Percentiles rank a stretch among this genome's conserved stretches.
These are phyloP conservation scores for Nymphalis io DNA, from an alignment of 1,140 invertebrate genomes.

Conservation along the genomic window DNA sequence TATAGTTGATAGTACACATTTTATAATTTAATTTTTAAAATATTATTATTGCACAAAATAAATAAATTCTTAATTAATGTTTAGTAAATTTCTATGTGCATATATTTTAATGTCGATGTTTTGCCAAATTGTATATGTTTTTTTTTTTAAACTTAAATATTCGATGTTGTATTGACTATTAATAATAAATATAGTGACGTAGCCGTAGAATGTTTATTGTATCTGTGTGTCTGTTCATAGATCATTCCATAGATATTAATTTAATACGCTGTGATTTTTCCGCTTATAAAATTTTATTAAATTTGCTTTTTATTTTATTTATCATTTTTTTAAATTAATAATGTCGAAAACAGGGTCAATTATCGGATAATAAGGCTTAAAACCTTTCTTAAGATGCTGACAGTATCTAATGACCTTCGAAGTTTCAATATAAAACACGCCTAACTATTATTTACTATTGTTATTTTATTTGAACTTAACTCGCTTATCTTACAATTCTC, in stretches of 20 bases:
- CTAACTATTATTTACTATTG: too few species aligned
- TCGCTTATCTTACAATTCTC: too few species aligned
- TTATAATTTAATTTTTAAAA: too few species aligned
- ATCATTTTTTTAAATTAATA: too few species aligned
- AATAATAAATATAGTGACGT: neutral
- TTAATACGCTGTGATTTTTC: neutral
- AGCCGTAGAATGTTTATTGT: neutral
- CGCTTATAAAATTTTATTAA: neutral
- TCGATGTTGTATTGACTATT: neutral
- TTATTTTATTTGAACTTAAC: too few species aligned
- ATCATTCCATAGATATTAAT: slow-evolving; percentile 1
- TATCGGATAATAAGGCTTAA: too few species aligned
- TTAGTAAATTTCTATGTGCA: neutral
- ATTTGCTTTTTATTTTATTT: neutral
- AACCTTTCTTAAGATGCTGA: too few species aligned
- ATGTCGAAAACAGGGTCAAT: too few species aligned
- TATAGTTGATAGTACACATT: too few species aligned
- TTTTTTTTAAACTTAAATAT: neutral
- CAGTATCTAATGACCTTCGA: too few species aligned
- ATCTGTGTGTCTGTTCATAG: neutral
- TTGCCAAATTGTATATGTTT: neutral
- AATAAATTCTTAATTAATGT: neutral
- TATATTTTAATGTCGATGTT: neutral
- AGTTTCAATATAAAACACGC: too few species aligned
- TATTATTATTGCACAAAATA: too few species aligned